Evolutionary conservation across 2,888 invertebrate species (phyloP).

Genomic region (Calephelis perditalis): DNA sequence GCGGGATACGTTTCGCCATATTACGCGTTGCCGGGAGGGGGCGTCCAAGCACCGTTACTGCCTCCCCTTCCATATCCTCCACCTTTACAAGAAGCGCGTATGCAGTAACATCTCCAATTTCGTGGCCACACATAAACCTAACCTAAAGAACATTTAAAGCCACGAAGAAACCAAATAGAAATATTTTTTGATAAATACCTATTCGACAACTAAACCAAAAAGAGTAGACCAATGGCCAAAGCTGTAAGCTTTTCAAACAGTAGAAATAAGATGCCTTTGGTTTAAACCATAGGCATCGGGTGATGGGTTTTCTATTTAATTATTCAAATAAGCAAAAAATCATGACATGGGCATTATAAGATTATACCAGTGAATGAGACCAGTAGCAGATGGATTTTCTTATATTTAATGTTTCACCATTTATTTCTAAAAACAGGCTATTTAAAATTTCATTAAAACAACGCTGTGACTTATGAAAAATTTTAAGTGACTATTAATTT

Average conservation of each 20-base stretch:
- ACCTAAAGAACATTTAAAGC: slow-evolving; percentile 48
- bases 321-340: slow-evolving; percentile 3
- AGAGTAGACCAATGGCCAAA: slow-evolving; percentile 63
- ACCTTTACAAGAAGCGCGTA: slow-evolving; percentile 86
- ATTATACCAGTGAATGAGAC: no score
- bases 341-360: not conserved
- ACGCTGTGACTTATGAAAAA: no score
- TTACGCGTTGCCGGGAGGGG: slow-evolving; percentile 82
- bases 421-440: no score
- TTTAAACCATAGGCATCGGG: slow-evolving; percentile 10
- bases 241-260: slow-evolving; percentile 61
- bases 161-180: not conserved
- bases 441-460: no score
- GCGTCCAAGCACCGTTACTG: slow-evolving; percentile 79
- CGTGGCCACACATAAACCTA: slow-evolving; percentile 30
- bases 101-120: slow-evolving; percentile 77
- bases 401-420: no score
- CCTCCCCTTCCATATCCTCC: slow-evolving; percentile 82
- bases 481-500: no score
- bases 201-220: slow-evolving; percentile 47
- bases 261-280: slow-evolving; percentile 33
- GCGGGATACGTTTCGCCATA: slow-evolving; percentile 87
- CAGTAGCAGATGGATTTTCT: no score
- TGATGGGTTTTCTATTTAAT: slow-evolving; percentile 21
- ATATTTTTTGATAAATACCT: not conserved